Conservation (phyloP, 2,888 invertebrate species). For the Tineola bisselliella region DNA sequence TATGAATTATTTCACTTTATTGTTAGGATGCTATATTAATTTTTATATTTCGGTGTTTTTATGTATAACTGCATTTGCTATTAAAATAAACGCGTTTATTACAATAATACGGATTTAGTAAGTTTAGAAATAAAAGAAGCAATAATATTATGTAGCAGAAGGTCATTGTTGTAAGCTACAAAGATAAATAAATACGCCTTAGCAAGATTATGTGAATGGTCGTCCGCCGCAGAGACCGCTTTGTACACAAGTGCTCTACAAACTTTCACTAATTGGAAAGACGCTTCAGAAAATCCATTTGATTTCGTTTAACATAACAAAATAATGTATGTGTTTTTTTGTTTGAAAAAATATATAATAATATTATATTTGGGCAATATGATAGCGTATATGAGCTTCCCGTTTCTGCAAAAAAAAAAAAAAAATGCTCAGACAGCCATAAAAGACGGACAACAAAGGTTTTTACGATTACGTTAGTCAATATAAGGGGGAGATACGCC, state of each 20-base stretch:
- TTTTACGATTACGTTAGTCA: conserved; percentile 21
- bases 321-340: not conserved
- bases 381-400: not conserved
- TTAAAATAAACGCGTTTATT: too few relatives aligned
- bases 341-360: too few relatives aligned
- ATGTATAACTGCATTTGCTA: too few relatives aligned
- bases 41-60: too few relatives aligned
- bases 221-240: not conserved
- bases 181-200: not conserved
- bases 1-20: too few relatives aligned
- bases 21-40: too few relatives aligned
- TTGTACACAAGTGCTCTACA: not conserved
- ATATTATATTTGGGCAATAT: conserved; percentile 6
- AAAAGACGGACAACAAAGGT: conserved; percentile 17
- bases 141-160: too few relatives aligned
- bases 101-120: too few relatives aligned
- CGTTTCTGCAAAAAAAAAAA: not conserved
- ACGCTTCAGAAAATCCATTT: not conserved
- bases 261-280: conserved; percentile 2
- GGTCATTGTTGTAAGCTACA: not conserved
- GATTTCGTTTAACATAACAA: not conserved
- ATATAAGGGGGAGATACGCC: not conserved
- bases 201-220: not conserved
- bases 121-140: too few relatives aligned
- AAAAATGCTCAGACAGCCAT: conserved; percentile 13